Base-by-base conservation (phyloP, 2,888 invertebrate genomes). In the Hydroisotoma schaefferi region DNA sequence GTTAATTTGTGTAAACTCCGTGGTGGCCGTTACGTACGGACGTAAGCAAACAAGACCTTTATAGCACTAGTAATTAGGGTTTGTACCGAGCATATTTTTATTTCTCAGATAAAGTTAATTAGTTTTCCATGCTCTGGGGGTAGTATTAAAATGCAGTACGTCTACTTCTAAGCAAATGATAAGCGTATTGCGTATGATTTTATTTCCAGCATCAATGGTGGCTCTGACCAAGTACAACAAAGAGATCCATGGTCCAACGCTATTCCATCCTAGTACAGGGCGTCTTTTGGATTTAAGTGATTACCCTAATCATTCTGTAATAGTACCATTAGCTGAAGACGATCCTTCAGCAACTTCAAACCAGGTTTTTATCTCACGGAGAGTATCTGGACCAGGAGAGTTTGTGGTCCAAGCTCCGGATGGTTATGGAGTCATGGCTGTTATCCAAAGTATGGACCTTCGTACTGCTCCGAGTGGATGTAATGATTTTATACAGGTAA, bases 401-500 rank as follows among this genome's bases (percentile, higher is more conserved):
- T 65, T 65, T 25, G 38, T 27, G 18, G 59, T 65, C 1, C 48
- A 59, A 33, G 65, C 65, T 20, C 65, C 65, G 0, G 28, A 29
- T 20, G 65, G 65, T 4, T 57, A 57, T 52, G 65, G 65, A 1
- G 65, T 65, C 0, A 65, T 65, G 61, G 65, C 65, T 18, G 60
- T 65, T 2, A 55, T 65, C 28, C 65, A 65, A 51, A 65, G 62
- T 26, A 33, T 65, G 29, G 62, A 62, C 47, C 51, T 65, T 2
- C 40, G 65, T 22, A 59, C 62, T n/a, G 65, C 62, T 1, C 59
- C 55, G 33, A 52, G 43, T 18, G 48, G 59, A 1, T 65, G 65
- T 49, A 65, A 62, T 48, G 65, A 65, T 38, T 65, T 65, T 33
- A 62, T 65, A 46, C 53, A 62, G 62, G 65, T 65, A 54, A 40